Base-by-base conservation (phyloP, 2,113 vertebrate genomes). In the Trinectes maculatus region DNA sequence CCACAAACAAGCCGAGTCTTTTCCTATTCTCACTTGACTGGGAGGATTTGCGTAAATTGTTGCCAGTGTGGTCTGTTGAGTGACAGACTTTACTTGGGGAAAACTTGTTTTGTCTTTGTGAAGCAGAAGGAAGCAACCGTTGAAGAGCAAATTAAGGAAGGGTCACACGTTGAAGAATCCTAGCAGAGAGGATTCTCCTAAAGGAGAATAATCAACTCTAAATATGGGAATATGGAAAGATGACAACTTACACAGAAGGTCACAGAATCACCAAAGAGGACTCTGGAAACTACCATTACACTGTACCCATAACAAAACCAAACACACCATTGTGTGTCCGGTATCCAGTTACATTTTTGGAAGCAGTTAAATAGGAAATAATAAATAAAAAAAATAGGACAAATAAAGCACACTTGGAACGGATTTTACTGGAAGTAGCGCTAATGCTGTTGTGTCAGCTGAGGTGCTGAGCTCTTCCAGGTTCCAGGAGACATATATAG, bases 401-500 rank as follows among this genome's bases (percentile, higher is more conserved):
- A 31, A 8, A 31, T 5, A 31, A 31, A 31, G 29, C 29, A 5
- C 4, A 8, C 8, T 31, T 31, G 29, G 29, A 31, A 8, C 8
- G 29, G 29, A 31, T 31, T 8, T 31, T 56, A 31, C 16, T 71
- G 56, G 22, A 58, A 36, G 21, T n/a, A n/a, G 12, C 40, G 62
- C 62, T 28, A 36, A 64, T 34, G 44, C 62, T 44, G 43, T 6
- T 37, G 19, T 72, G 60, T 77, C 52, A 70, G 43, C 25, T 72
- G 55, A 78, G 44, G 40, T 53, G 64, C 25, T 77, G 78, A 66
- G 61, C 70, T 65, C 44, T 82, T 79, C 66, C 16, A 40, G 63
- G 29, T 83, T 80, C 72, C 74, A 58, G 65, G 44, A 18, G 66
- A 85, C 82, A 71, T 61, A 85, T 88, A 85, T 87, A 87, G 83